These are phyloP conservation scores for Etheostoma spectabile DNA, from an alignment of 2,113 vertebrate genomes.

Conservation along the genomic window DNA sequence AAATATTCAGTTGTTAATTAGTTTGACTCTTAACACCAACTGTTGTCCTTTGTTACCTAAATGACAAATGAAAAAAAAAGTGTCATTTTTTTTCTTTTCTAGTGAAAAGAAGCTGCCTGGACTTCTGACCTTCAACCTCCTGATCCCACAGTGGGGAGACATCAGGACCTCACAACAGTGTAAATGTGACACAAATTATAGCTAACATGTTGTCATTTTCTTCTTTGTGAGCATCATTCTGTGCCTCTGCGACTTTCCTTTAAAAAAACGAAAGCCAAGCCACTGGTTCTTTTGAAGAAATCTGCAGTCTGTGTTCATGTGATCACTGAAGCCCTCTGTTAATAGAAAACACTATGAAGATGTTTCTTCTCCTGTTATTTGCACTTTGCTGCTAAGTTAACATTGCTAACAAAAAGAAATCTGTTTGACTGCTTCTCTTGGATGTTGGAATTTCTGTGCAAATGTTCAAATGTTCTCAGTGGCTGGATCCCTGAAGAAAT, in stretches of 20 bases:
- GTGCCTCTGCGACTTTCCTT: slow-evolving; percentile 4
- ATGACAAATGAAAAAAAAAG: not conserved
- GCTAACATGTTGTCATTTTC: not conserved
- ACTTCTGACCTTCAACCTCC: slow-evolving; percentile 32
- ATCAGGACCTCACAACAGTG: slow-evolving; percentile 6
- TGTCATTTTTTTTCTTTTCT: slow-evolving; percentile 29
- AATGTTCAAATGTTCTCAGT: slow-evolving; percentile 36
- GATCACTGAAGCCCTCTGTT: slow-evolving; percentile 14
- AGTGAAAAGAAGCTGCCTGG: slow-evolving; percentile 60
- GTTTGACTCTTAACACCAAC: not conserved
- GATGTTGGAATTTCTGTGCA: slow-evolving; percentile 10
- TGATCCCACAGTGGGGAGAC: not conserved
- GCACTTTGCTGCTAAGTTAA: slow-evolving; percentile 56
- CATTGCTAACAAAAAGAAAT: slow-evolving; percentile 26
- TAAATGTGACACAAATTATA: slow-evolving; percentile 13
- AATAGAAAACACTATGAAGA: slow-evolving; percentile 55
- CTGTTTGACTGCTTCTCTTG: not conserved
- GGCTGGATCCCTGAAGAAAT: slow-evolving; percentile 63
- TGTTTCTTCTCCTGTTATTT: slow-evolving; percentile 17
- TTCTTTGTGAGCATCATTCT: slow-evolving; percentile 8
- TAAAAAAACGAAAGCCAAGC: slow-evolving; percentile 17
- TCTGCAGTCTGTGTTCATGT: not conserved
- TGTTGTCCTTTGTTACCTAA: not conserved
- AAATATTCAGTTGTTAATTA: not conserved
- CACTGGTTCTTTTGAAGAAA: slow-evolving; percentile 15